Base-by-base conservation (phyloP, 2,797 vertebrate genomes). In the Sebastolobus altivelis region DNA sequence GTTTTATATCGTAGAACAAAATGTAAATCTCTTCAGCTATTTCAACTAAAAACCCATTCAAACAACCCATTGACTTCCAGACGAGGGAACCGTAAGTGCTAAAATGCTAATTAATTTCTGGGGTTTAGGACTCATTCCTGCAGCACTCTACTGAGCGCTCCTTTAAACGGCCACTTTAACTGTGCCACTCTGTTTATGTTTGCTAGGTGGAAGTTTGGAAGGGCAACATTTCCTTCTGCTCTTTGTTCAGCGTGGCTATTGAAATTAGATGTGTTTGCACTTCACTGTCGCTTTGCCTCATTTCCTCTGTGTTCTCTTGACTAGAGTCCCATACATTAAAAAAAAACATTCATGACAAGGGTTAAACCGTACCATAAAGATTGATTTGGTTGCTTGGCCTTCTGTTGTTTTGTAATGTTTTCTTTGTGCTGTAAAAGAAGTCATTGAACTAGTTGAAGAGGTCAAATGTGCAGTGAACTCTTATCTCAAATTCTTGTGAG, bases 171-270 rank as follows among this genome's bases (percentile, higher is more conserved):
- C 4, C 25, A 25, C 56, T 61, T 72, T 62, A 43, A 31, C 80
- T 25, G 22, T 37, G 70, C 54, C 60, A 83, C 61, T 54, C 8
- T 55, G 54, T 84, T 75, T 63, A 18, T 74, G 59, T 88, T 89
- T 81, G 71, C 80, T 43, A 33, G 70, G 84, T 89, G 82, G 82
- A 90, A 49, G 87, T 88, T 87, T 88, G 63, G 49, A 87, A 38
- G 62, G 77, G 52, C 65, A 63, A 65, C 40, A 22, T 85, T 90
- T 90, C 81, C 80, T 71, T 77, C 27, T 65, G 18, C 75, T 65
- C 71, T 87, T 87, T 90, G 85, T 89, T 76, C 43, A 22, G 25
- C 54, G 2, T 5, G 25, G 25, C 80, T 77, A 35, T 83, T 81
- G 56, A 83, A 77, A 2, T 33, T 40, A 78, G 22, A 74, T 56